These are phyloP conservation scores for Neolamprologus sp. DNA, from an alignment of 2,113 vertebrate species.

Conservation along the genomic window DNA sequence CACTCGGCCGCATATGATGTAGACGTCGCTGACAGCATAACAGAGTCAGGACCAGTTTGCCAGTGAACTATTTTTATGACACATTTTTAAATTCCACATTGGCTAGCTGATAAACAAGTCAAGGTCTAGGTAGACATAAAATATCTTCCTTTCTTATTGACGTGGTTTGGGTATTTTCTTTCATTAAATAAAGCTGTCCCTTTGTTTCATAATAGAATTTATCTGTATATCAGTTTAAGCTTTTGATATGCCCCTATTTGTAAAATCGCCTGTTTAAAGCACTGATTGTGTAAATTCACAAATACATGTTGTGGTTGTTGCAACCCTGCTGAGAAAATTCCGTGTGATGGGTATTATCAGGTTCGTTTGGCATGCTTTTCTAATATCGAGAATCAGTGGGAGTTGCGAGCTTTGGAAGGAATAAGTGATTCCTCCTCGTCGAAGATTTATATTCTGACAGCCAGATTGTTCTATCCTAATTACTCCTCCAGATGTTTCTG, in stretches of 20 bases:
- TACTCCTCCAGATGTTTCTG: constrained; percentile 31
- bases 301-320: not conserved
- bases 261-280: not conserved
- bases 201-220: not conserved
- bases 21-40: not conserved
- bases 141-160: not conserved
- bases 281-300: not conserved
- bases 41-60: not conserved
- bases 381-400: not conserved
- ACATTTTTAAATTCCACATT: not conserved
- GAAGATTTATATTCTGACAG: constrained; percentile 1
- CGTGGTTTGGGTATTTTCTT: not conserved
- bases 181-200: not conserved
- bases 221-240: not conserved
- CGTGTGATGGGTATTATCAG: not conserved
- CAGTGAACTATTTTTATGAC: not conserved
- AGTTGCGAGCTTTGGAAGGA: not conserved
- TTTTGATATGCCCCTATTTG: not conserved
- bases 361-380: not conserved
- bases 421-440: not conserved
- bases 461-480: constrained; percentile 6
- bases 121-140: not conserved
- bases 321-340: not conserved
- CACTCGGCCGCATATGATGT: not conserved
- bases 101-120: not conserved